Evolutionary conservation across 2,113 vertebrate species (phyloP).

Genomic region (Xenus cinereus): DNA sequence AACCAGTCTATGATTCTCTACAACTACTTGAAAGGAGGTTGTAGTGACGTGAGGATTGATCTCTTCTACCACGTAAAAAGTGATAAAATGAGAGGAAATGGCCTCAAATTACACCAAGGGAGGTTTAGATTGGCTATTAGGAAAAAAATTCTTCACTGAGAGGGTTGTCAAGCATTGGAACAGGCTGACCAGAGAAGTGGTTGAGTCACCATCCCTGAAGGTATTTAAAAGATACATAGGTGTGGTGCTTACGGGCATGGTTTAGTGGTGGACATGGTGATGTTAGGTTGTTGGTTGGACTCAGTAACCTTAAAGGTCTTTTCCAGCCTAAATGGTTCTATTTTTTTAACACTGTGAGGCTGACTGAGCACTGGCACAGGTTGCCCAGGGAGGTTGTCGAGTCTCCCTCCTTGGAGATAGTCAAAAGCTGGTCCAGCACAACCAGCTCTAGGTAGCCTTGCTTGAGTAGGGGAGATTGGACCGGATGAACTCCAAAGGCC

Average conservation of each 20-base stretch:
- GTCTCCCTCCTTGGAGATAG: not conserved
- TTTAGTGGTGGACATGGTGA: not conserved
- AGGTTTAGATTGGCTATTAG: not conserved
- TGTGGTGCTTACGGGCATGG: not conserved
- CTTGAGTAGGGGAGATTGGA: not conserved
- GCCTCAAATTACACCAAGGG: not conserved
- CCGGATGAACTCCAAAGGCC: not conserved
- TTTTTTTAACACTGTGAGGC: not conserved
- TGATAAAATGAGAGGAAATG: not conserved
- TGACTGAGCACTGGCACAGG: not conserved
- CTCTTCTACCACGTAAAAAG: not conserved
- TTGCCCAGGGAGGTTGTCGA: not conserved
- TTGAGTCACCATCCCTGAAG: not conserved
- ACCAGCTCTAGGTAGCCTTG: fast-evolving
- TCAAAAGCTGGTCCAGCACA: not conserved
- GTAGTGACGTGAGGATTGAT: not conserved
- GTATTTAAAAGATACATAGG: not conserved
- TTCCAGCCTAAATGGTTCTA: not conserved
- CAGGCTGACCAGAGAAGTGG: not conserved
- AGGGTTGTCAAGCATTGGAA: not conserved
- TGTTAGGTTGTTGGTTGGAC: not conserved
- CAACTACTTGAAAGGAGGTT: too few species aligned
- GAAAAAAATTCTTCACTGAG: not conserved
- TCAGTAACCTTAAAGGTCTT: not conserved
- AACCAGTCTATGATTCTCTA: too few species aligned